Conservation (phyloP, 2,888 invertebrate genomes). For the Sphaerophoria rueppellii region DNA sequence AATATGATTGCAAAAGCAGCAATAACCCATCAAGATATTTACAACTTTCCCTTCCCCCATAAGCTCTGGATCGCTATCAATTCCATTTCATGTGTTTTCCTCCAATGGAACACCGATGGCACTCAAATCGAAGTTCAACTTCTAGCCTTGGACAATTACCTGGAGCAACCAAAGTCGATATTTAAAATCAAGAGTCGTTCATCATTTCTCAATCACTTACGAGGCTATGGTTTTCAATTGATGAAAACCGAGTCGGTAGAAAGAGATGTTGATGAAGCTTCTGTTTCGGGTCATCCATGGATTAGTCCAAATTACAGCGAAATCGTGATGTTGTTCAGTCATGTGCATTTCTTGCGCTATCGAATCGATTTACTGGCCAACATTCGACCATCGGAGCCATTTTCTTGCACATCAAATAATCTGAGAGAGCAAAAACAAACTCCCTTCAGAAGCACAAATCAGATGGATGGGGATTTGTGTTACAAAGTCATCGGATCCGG, state of each 20-base stretch:
- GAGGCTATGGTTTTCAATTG: slow-evolving; percentile 73
- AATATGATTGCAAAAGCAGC: not conserved
- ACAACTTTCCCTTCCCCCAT: slow-evolving; percentile 76
- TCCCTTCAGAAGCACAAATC: slow-evolving; percentile 20
- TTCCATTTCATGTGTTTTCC: slow-evolving; percentile 74
- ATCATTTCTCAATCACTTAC: slow-evolving; percentile 74
- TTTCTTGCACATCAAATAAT: not conserved
- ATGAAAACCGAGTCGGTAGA: not conserved
- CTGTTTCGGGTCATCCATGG: not conserved
- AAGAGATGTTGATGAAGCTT: not conserved
- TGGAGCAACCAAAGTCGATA: slow-evolving; percentile 74
- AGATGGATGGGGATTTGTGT: slow-evolving; percentile 75
- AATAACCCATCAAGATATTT: slow-evolving; percentile 75
- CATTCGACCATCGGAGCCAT: slow-evolving; percentile 36
- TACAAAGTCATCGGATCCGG: slow-evolving; percentile 75
- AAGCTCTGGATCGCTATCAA: slow-evolving; percentile 76
- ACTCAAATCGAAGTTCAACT: slow-evolving; percentile 75
- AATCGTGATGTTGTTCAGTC: slow-evolving; percentile 74
- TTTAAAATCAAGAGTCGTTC: slow-evolving; percentile 76
- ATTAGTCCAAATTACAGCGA: slow-evolving; percentile 53
- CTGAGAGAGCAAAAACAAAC: not conserved
- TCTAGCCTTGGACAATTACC: slow-evolving; percentile 74
- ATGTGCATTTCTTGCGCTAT: slow-evolving; percentile 75
- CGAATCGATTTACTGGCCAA: slow-evolving; percentile 75
- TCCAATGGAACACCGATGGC: slow-evolving; percentile 76